phyloP scores from a whole-genome alignment of 2,113 vertebrate species.

The Oriolus oriolus region DNA sequence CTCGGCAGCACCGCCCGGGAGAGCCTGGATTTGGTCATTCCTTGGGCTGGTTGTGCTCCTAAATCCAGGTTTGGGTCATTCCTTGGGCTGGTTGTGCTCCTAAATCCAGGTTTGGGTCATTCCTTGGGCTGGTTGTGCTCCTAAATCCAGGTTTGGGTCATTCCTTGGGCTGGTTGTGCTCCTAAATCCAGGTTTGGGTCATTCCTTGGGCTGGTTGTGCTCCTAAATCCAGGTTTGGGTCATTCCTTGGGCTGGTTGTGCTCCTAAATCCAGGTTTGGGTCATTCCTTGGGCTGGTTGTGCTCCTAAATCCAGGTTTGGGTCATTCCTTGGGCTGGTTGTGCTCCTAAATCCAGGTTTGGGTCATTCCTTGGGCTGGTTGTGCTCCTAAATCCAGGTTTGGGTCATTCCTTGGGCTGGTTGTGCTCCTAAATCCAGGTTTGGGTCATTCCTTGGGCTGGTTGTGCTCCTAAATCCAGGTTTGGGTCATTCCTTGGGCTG shows the following conservation, averaged over 20 bases:
- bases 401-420: too few species aligned
- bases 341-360: fast-evolving
- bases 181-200: neutral
- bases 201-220: fast-evolving
- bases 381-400: fast-evolving
- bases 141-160: fast-evolving
- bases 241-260: too few species aligned
- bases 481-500: neutral
- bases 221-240: neutral
- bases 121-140: fast-evolving
- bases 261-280: neutral
- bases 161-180: neutral
- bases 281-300: neutral
- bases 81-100: fast-evolving
- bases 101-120: fast-evolving
- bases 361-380: neutral
- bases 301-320: neutral
- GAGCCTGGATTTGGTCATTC: neutral
- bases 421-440: fast-evolving
- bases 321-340: too few species aligned
- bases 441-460: neutral
- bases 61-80: neutral
- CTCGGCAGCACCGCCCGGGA: fast-evolving
- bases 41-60: neutral
- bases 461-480: fast-evolving